Base-by-base conservation (phyloP, 35 echinoderm and acorn worm species). In the Apostichopus californicus region DNA sequence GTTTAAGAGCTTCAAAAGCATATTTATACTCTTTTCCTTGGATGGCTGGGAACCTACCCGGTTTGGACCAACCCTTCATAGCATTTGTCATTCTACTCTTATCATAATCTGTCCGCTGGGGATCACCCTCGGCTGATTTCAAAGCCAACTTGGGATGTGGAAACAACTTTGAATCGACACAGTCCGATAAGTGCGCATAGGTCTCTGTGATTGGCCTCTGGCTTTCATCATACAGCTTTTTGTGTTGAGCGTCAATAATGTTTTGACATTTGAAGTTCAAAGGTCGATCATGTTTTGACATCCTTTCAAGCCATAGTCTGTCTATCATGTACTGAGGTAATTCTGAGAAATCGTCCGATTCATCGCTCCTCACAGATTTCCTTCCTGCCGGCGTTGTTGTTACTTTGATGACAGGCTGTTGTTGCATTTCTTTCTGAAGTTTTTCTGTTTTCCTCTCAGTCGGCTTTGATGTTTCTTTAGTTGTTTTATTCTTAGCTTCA, bases 171-270 rank as follows among this genome's bases (percentile, higher is more conserved):
- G 97, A 98, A 7, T 92, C 82, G 5, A 86, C 46, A 26, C 89
- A 83, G 80, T 98, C 84, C 11, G 97, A 98, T 12, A 98, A 55
- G 55, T 98, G 97, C 7, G 93, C 95, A 79, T 98, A 98, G 55
- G 95, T 94, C 79, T 98, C 95, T 11, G 54, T 25, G 8, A 91
- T 4, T 28, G 87, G 93, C 73, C 94, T 98, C 66, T 68, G 46
- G 12, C 90, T 90, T 56, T 91, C 88, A 12, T 90, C 61, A 8
- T 73, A 93, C 6, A 98, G 77, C n/a, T 81, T 79, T 71, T 88
- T 90, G 66, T 98, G 97, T 55, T 98, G 97, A 0, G 93, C 94
- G 85, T 98, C 97, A 14, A 98, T 98, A 54, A 98, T 98, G 60
- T 98, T 98, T 81, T 94, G 92, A 70, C 97, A 98, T 90, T 98